Evolutionary conservation across 92 coral and sea anemone species (phyloP), one percentile per base, ranked within the genome.

Genomic region (Paragorgia papillata): DNA sequence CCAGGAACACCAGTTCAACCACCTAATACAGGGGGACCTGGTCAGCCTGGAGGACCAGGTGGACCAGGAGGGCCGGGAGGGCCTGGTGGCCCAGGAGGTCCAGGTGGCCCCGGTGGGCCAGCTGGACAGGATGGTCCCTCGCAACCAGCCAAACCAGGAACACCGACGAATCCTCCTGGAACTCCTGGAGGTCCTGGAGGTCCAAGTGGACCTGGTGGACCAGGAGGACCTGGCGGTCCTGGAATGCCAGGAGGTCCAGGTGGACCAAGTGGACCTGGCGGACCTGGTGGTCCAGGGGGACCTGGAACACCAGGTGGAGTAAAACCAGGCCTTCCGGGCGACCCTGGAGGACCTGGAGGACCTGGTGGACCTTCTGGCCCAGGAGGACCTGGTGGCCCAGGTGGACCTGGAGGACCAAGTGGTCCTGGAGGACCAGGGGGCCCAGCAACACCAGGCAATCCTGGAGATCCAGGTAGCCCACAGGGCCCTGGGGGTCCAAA

Each of bases 381-480:
- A 22, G 39, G 62, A 19, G 32, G 68, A 22, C 85, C 85, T 14
- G 80, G 85, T 33, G 92, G 89, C 0, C 92, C 92, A 54, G 85
- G 80, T 2, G 80, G 79, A 41, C 84, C 92, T 9, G 89, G 83
- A 1, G 85, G 91, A 15, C 88, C 88, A 25, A 80, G 82, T 0
- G 93, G 93, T 1, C 93, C 93, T 17, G 88, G 93, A 0, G 94
- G 90, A 2, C 96, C 96, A 10, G 82, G 87, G 9, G 87, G 85
- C 9, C 89, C 96, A 0, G 82, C 69, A n/a, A 85, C 87, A 4
- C 89, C 91, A 10, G 80, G 82, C n/a, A 83, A 89, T 0, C 96
- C 96, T 21, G 82, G 79, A 7, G 83, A 79, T 8, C 97, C 97
- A 1, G 85, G 73, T 10, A 85, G 90, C 0, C 87, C 88, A 0